These are phyloP conservation scores for Crypturellus undulatus DNA, from an alignment of 2,113 vertebrate species.

Conservation along the genomic window DNA sequence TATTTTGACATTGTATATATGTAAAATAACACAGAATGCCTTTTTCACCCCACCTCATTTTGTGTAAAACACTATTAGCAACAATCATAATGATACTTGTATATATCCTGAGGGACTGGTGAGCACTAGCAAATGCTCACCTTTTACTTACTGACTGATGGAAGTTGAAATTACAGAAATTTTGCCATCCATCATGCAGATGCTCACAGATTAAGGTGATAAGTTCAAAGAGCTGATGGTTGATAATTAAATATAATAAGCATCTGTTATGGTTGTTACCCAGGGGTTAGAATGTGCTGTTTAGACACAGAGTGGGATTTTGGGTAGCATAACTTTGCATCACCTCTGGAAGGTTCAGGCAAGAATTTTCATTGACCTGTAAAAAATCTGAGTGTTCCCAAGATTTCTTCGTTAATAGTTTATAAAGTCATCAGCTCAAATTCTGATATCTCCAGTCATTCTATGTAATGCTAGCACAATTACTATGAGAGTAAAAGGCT, in stretches of 20 bases:
- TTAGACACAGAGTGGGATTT: background rate
- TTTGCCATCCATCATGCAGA: constrained; percentile 44
- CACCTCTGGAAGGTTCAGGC: background rate
- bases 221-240: constrained; percentile 69
- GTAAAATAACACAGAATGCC: constrained; percentile 22
- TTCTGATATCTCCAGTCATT: background rate
- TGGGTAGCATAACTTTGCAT: background rate
- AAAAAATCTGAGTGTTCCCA: background rate
- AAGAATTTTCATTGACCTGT: background rate
- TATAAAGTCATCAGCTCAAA: background rate
- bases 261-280: constrained; percentile 59
- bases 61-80: constrained; percentile 49
- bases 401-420: background rate
- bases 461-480: background rate
- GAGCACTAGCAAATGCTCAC: constrained; percentile 52
- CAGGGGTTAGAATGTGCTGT: constrained; percentile 22
- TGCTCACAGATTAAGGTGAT: constrained; percentile 55
- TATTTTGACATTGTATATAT: constrained; percentile 28
- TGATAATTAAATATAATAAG: constrained; percentile 70
- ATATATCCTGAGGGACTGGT: constrained; percentile 35
- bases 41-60: constrained; percentile 44
- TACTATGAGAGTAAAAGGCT: background rate
- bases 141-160: constrained; percentile 62
- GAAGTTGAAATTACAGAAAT: constrained; percentile 55
- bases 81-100: background rate